Evolutionary conservation across 2,797 vertebrate species (phyloP).

Genomic region (Neosilurus mollespiculum): DNA sequence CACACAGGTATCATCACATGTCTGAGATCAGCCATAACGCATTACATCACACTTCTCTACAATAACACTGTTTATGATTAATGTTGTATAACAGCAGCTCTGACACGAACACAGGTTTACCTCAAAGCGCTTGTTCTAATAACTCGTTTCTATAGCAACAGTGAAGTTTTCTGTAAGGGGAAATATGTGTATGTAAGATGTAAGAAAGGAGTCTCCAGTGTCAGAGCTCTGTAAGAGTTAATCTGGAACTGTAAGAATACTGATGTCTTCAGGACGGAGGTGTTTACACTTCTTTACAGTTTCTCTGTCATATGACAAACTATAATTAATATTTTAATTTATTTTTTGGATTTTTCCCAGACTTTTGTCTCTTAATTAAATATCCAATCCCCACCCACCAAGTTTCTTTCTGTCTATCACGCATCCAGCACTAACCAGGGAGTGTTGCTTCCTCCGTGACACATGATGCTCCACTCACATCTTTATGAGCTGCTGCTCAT

Average conservation of each 20-base stretch:
- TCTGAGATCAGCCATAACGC: background rate
- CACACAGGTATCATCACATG: constrained; percentile 43
- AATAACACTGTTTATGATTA: background rate
- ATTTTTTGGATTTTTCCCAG: too few relatives aligned
- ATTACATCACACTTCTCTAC: background rate
- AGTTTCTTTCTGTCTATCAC: too few relatives aligned
- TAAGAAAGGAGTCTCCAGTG: background rate
- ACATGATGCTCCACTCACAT: too few relatives aligned
- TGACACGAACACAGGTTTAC: background rate
- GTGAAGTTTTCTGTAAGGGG: background rate
- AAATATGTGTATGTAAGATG: background rate
- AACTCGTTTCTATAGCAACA: too few relatives aligned
- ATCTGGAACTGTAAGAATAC: background rate
- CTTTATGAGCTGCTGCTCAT: too few relatives aligned
- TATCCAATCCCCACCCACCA: too few relatives aligned
- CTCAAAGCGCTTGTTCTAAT: background rate
- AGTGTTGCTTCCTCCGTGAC: too few relatives aligned
- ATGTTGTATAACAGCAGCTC: background rate
- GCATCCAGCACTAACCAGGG: too few relatives aligned
- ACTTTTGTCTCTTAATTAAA: too few relatives aligned
- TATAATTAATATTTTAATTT: too few relatives aligned
- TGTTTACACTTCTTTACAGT: background rate
- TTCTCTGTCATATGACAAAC: background rate
- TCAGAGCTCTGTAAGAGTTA: background rate
- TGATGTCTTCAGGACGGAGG: background rate